Evolutionary conservation across 2,797 vertebrate genomes (phyloP), one percentile per base, ranked within the genome.

Genomic region (Onychomys torridus): DNA sequence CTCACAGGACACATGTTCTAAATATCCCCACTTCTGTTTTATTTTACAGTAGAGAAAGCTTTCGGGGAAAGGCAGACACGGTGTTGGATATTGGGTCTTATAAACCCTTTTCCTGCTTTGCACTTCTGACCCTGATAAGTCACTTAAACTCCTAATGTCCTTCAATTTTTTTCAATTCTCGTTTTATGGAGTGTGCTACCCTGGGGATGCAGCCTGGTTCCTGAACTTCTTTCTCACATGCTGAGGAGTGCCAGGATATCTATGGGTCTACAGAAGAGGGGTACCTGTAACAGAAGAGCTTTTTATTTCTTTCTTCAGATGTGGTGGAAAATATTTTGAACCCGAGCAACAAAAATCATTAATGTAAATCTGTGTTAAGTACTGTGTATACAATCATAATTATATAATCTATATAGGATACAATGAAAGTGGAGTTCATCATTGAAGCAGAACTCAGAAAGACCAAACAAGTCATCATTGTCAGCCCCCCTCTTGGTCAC

Each of bases 61-160:
- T 81, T 90, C 32, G 17, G 55, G 59, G 61, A 93, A 89, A 90
- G 52, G 55, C 90, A 89, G 81, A 76, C 93, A 90, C 46, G 92
- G 37, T 83, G 75, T 89, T 96, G 46, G n/a, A 85, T 94, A 94
- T 21, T 91, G 77, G 21, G 92, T 95, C 93, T 95, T 85, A 94
- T 59, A 91, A 65, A 97, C 71, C 67, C 32, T 84, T 93, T 77
- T 95, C 25, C 34, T 93, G 0, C 55, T 93, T 93, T 90, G 25
- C n/a, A 77, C 83, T 92, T 91, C 40, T 93, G 87, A 89, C 86
- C 27, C 52, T 81, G 49, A n/a, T 92, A 87, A 96, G 71, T 93
- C 67, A 69, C 71, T 86, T 90, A 85, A 91, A 95, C 27, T 93
- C 87, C 67, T 37, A 7, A 83, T 69, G 85, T 69, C 75, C 93